These are phyloP conservation scores for Erpobdella octoculata DNA, from an alignment of 2,888 invertebrate species.

Conservation along the genomic window DNA sequence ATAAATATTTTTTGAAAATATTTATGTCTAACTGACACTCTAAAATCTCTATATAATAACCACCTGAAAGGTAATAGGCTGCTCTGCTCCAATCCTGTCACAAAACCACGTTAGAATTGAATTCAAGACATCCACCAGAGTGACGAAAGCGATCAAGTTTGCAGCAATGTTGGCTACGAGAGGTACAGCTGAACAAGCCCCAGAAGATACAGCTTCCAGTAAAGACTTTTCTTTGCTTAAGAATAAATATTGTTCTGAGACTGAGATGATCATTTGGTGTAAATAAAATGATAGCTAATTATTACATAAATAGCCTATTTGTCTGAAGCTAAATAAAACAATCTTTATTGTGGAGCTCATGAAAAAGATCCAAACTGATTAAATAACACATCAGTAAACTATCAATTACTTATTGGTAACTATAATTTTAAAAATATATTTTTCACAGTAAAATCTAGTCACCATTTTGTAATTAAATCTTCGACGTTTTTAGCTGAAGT, in stretches of 20 bases:
- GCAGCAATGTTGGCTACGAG: conserved; percentile 79
- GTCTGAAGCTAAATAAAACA: too few species aligned
- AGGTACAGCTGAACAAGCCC: conserved; percentile 71
- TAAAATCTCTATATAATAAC: too few species aligned
- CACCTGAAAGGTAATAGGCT: conserved; percentile 56
- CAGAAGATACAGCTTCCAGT: conserved; percentile 82
- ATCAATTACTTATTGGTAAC: too few species aligned
- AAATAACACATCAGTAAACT: too few species aligned
- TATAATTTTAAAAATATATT: background rate
- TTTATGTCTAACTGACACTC: too few species aligned
- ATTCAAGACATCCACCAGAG: conserved; percentile 77
- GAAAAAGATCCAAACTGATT: too few species aligned
- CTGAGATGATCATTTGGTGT: background rate
- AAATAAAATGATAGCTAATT: background rate
- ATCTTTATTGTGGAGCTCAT: too few species aligned
- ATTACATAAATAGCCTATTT: too few species aligned
- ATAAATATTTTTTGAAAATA: too few species aligned
- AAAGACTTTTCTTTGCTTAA: conserved; percentile 71
- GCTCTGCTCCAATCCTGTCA: conserved; percentile 59
- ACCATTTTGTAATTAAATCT: conserved; percentile 29
- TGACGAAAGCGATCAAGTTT: conserved; percentile 82
- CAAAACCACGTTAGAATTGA: conserved; percentile 59
- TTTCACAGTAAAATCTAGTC: background rate
- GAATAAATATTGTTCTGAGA: background rate
- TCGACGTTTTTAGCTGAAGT: conserved; percentile 30